Evolutionary conservation across 2,888 invertebrate genomes (phyloP).

Genomic region (Temnothorax rugatulus): DNA sequence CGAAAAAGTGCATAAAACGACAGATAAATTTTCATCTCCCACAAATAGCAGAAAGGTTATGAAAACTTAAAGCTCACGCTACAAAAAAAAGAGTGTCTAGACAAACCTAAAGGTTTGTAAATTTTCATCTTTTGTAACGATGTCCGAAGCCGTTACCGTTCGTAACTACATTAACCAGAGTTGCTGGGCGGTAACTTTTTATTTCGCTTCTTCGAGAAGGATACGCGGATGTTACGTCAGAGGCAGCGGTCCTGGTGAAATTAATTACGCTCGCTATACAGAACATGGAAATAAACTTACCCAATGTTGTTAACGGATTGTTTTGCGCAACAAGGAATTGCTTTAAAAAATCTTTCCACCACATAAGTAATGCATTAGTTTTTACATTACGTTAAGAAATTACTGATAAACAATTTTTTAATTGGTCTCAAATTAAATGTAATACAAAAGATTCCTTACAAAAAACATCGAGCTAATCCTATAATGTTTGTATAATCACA

Average conservation of each 20-base stretch:
- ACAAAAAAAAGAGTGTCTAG: not conserved
- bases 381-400: slow-evolving; percentile 9
- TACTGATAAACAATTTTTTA: not conserved
- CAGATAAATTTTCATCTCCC: not conserved
- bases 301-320: slow-evolving; percentile 23
- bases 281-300: slow-evolving; percentile 43
- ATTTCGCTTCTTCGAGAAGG: slow-evolving; percentile 38
- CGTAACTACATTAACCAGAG: slow-evolving; percentile 27
- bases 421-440: not conserved
- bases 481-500: not conserved
- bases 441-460: not conserved
- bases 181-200: slow-evolving; percentile 37
- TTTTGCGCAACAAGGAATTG: slow-evolving; percentile 17
- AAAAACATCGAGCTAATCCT: not conserved
- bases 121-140: not conserved
- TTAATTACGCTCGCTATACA: slow-evolving; percentile 37
- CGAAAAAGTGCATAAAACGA: not conserved
- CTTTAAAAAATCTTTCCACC: not conserved
- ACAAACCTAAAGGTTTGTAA: not conserved
- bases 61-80: not conserved
- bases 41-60: not conserved
- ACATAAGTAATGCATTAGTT: not conserved
- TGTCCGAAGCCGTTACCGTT: not conserved
- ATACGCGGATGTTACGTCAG: slow-evolving; percentile 37
- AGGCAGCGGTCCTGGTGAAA: slow-evolving; percentile 20